Evolutionary conservation across 1,140 invertebrate species (phyloP).

Genomic region (Caenorhabditis tropicalis): DNA sequence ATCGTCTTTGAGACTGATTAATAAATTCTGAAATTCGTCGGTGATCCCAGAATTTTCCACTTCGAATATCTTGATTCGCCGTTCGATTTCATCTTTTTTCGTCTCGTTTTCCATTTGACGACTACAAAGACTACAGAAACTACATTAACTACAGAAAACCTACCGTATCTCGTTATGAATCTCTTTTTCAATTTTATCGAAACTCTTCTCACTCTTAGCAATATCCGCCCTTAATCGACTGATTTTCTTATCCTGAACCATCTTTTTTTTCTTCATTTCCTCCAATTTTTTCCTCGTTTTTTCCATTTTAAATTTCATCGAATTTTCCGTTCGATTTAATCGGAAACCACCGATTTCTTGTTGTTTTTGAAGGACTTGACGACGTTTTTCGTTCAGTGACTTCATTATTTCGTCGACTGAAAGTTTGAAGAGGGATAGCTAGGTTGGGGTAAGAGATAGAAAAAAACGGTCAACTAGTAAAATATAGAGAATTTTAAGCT

Average conservation of each 20-base stretch:
- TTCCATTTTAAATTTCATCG: background rate
- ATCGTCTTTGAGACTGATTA: background rate
- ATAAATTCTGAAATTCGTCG: conserved; percentile 12
- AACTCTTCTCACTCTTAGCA: conserved; percentile 26
- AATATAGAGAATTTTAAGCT: no score
- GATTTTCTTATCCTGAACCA: conserved; percentile 28
- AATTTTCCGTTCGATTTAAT: conserved; percentile 16
- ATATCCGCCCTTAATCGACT: background rate
- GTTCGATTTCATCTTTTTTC: conserved; percentile 10
- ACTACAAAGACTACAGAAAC: background rate
- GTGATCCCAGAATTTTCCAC: conserved; percentile 2
- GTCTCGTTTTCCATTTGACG: conserved; percentile 15
- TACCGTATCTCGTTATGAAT: conserved; percentile 27
- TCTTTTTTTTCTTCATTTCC: conserved; percentile 34
- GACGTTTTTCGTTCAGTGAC: conserved; percentile 8
- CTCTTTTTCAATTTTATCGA: background rate
- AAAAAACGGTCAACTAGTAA: no score
- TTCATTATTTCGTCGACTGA: conserved; percentile 21
- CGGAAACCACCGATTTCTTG: conserved; percentile 1
- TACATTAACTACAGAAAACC: background rate
- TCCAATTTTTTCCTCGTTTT: conserved; percentile 24
- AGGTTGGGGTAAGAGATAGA: no score
- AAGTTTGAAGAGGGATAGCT: no score
- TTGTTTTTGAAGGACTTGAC: conserved; percentile 7
- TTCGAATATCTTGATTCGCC: conserved; percentile 21